Conservation (phyloP, 2,797 vertebrate species). For the Molossus alvarezi region DNA sequence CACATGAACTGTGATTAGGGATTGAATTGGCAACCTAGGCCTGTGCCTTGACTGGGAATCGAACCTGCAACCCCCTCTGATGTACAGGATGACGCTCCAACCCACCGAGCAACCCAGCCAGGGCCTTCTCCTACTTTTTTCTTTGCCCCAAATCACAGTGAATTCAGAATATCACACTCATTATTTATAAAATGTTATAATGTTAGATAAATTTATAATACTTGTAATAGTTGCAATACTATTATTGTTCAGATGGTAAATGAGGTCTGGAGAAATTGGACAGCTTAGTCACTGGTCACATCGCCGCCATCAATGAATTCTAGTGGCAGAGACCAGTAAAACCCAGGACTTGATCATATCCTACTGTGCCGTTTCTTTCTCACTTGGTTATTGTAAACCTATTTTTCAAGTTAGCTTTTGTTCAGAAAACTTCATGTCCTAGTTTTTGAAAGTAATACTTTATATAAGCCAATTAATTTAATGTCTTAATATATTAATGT, state of each 20-base stretch:
- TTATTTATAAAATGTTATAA: neutral
- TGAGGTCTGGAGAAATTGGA: constrained; percentile 37
- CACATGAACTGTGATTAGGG: too few species aligned
- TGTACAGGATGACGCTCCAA: neutral
- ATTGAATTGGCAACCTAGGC: neutral
- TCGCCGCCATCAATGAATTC: neutral
- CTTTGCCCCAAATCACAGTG: constrained; percentile 39
- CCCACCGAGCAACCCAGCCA: neutral
- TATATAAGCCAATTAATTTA: constrained; percentile 35
- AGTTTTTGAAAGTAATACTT: neutral
- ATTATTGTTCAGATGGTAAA: neutral
- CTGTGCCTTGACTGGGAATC: neutral
- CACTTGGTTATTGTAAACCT: neutral
- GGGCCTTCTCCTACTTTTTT: neutral
- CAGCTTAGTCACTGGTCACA: neutral
- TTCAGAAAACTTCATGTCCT: constrained; percentile 21
- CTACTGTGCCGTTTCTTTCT: neutral
- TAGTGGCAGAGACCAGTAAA: neutral
- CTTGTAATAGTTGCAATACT: neutral
- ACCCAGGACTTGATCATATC: neutral
- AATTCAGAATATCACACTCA: constrained; percentile 18
- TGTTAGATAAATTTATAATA: constrained; percentile 1
- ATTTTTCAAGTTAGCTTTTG: constrained; percentile 26
- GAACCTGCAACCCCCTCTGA: neutral
- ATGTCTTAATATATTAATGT: constrained; percentile 38